Conservation (phyloP, 1,140 invertebrate species). For the Danaus plexippus region DNA sequence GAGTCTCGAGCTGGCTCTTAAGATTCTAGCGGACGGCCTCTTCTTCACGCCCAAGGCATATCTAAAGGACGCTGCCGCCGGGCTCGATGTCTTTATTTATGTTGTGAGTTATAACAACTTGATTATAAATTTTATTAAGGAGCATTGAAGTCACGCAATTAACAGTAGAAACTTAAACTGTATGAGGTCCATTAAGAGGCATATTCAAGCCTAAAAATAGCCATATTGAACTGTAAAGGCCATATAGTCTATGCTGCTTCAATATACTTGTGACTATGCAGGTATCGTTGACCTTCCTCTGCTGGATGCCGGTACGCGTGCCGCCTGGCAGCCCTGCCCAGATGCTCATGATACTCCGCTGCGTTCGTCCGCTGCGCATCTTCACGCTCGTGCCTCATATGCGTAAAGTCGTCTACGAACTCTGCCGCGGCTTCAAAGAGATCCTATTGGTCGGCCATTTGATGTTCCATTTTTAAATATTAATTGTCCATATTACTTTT, state of each 20-base stretch:
- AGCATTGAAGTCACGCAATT: too few species aligned
- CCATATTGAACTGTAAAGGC: too few species aligned
- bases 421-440: conserved; percentile 99
- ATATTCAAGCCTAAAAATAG: too few species aligned
- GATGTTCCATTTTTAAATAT: background rate
- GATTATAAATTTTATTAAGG: too few species aligned
- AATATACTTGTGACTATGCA: too few species aligned
- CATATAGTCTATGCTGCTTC: too few species aligned
- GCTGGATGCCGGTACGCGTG: conserved; percentile 95
- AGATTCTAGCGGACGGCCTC: conserved; percentile 97
- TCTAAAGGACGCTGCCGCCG: conserved; percentile 96
- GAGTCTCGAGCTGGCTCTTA: conserved; percentile 95
- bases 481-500: background rate
- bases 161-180: background rate
- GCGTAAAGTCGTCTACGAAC: conserved; percentile 98
- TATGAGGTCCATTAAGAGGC: background rate
- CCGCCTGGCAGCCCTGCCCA: conserved; percentile 94
- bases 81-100: conserved; percentile 98
- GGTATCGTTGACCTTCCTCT: conserved; percentile 94
- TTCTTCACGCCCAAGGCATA: conserved; percentile 99
- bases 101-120: conserved; percentile 77
- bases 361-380: conserved; percentile 95
- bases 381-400: conserved; percentile 99
- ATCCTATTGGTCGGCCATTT: conserved; percentile 87
- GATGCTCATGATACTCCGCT: conserved; percentile 95